Percentiles rank a stretch among this genome's conserved stretches.
Conservation (phyloP, 2,888 invertebrate species). For the Xylophagus ater region DNA sequence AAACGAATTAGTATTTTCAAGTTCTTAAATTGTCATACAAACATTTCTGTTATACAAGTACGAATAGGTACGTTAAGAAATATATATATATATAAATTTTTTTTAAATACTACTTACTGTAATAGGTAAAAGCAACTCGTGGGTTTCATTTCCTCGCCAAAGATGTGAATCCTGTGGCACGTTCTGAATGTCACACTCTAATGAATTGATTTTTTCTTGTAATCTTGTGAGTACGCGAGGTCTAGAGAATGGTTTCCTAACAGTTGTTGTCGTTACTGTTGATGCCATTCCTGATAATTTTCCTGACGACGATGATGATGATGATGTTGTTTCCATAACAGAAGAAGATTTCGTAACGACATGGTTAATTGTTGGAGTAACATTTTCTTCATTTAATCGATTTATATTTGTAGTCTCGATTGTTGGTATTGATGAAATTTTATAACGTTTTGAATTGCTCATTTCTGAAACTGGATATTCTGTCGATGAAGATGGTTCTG, state of each 20-base stretch:
- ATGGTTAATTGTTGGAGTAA: too few relatives aligned
- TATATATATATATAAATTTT: too few relatives aligned
- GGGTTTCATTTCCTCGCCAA: conserved; percentile 62
- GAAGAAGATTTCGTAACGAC: too few relatives aligned
- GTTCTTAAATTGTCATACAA: too few relatives aligned
- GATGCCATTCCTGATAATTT: conserved; percentile 8
- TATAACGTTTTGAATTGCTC: too few relatives aligned
- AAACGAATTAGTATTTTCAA: too few relatives aligned
- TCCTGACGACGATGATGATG: conserved; percentile 12
- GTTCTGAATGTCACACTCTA: conserved; percentile 55
- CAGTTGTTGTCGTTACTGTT: conserved; percentile 14
- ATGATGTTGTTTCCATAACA: conserved; percentile 19
- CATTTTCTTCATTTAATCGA: too few relatives aligned
- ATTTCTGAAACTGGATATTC: conserved; percentile 29
- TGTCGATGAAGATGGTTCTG: conserved; percentile 24
- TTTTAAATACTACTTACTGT: conserved; percentile 56
- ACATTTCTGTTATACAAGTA: too few relatives aligned
- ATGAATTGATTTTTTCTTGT: conserved; percentile 51
- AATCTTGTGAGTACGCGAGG: conserved; percentile 43
- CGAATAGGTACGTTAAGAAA: too few relatives aligned
- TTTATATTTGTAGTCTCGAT: too few relatives aligned
- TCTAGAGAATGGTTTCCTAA: conserved; percentile 32
- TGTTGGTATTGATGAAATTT: too few relatives aligned
- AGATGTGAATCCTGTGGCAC: conserved; percentile 53
- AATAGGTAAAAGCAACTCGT: conserved; percentile 54